These are phyloP conservation scores for Seira musarum DNA, from an alignment of 2,888 invertebrate species.

Conservation along the genomic window DNA sequence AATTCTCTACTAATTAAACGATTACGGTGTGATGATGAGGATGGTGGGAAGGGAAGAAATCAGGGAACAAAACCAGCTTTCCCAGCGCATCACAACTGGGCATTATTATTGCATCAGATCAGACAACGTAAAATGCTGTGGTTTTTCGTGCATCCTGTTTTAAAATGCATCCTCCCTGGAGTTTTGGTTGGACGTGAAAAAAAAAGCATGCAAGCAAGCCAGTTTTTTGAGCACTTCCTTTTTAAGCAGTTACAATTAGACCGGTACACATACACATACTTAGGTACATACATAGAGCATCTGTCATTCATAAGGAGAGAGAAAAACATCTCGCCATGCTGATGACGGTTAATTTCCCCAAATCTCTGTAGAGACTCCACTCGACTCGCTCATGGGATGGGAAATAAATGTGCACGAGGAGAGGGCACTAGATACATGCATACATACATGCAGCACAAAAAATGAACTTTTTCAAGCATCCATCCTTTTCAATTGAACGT, in stretches of 20 bases:
- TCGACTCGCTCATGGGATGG: not conserved
- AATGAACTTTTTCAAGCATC: not conserved
- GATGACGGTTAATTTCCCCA: conserved; percentile 12
- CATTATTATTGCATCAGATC: not conserved
- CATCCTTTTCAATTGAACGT: conserved; percentile 4
- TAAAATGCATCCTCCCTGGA: not conserved
- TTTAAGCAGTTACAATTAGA: not conserved
- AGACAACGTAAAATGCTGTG: too few relatives aligned
- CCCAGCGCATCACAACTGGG: not conserved
- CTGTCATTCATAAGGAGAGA: conserved; percentile 28
- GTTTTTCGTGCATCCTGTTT: not conserved
- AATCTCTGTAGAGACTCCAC: not conserved
- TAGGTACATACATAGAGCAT: conserved; percentile 7
- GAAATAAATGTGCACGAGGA: not conserved
- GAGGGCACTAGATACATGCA: conserved; percentile 6
- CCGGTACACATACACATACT: not conserved
- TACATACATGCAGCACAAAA: conserved; percentile 7
- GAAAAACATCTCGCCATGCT: conserved; percentile 14
- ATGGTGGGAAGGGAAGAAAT: not conserved
- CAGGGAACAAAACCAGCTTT: not conserved
- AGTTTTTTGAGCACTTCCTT: not conserved
- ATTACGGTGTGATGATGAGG: too few relatives aligned
- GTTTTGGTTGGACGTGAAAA: not conserved
- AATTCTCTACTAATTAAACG: too few relatives aligned
- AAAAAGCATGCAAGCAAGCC: not conserved